Evolutionary conservation across 2,888 invertebrate species (phyloP).

Genomic region (Cetonia aurata): DNA sequence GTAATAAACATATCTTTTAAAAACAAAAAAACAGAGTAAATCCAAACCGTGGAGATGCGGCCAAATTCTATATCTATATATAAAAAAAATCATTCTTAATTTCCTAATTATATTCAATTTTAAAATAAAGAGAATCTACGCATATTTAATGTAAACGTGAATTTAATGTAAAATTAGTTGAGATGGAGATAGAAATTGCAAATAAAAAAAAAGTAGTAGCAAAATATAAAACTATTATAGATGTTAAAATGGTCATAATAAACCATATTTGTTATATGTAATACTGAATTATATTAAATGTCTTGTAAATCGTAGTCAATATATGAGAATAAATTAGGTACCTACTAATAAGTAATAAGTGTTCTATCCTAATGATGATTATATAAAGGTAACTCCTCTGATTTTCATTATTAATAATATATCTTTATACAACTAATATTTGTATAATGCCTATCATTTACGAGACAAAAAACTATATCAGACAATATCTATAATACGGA

Average conservation of each 20-base stretch:
- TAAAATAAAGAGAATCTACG: not conserved
- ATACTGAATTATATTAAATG: constrained; percentile 20
- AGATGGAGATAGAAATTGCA: not conserved
- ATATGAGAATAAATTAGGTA: constrained; percentile 10
- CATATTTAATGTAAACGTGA: not conserved
- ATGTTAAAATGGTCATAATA: not conserved
- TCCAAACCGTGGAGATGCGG: no score
- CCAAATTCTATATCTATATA: no score
- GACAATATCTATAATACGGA: constrained; percentile 30
- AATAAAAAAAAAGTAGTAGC: not conserved
- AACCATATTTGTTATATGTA: constrained; percentile 11
- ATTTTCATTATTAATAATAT: not conserved
- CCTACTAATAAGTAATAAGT: no score
- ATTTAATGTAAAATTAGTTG: not conserved
- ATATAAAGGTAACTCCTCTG: constrained; percentile 4
- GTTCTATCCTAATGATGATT: constrained; percentile 4
- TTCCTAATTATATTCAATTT: no score
- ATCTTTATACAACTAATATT: not conserved
- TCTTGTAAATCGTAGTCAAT: constrained; percentile 38
- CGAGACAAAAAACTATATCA: constrained; percentile 30
- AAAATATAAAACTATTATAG: not conserved
- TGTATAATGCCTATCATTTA: constrained; percentile 30
- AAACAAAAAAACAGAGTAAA: no score
- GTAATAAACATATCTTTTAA: no score
- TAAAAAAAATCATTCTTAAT: no score